Evolutionary conservation across 2,797 vertebrate genomes (phyloP).

Genomic region (Limosa lapponica): DNA sequence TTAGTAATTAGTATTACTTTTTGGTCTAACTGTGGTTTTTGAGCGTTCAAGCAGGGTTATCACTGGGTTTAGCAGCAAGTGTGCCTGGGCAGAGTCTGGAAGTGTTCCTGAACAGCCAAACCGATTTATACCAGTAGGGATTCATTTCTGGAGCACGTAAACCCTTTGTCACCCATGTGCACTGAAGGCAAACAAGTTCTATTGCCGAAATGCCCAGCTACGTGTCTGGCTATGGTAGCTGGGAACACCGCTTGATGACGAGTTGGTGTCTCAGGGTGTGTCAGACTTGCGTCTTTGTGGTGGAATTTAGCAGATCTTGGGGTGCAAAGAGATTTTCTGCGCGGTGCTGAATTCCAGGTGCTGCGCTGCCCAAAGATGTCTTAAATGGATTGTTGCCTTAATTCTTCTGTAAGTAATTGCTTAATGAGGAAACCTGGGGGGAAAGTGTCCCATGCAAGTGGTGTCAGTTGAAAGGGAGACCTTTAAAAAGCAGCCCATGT

Average conservation of each 20-base stretch:
- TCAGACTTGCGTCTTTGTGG: rapidly evolving
- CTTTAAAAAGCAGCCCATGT: neutral
- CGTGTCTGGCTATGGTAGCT: rapidly evolving
- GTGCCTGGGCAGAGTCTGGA: rapidly evolving
- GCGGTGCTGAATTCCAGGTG: neutral
- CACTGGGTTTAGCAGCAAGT: neutral
- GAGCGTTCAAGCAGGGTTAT: neutral
- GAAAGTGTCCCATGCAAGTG: neutral
- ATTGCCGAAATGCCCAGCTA: neutral
- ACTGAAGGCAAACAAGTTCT: neutral
- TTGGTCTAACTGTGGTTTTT: neutral
- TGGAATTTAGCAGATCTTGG: neutral
- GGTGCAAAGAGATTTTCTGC: neutral
- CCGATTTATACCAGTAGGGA: neutral
- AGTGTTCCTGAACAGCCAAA: neutral
- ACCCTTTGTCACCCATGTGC: rapidly evolving
- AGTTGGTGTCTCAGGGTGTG: neutral
- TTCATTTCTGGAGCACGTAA: neutral
- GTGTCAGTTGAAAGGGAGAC: neutral
- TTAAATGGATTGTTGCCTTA: neutral
- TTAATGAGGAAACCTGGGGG: neutral
- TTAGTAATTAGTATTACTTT: neutral
- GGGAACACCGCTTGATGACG: rapidly evolving
- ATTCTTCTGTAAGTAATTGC: rapidly evolving
- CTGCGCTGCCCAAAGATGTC: neutral